Evolutionary conservation across 2,113 vertebrate genomes (phyloP).

Genomic region (Chlamydotis undulata): DNA sequence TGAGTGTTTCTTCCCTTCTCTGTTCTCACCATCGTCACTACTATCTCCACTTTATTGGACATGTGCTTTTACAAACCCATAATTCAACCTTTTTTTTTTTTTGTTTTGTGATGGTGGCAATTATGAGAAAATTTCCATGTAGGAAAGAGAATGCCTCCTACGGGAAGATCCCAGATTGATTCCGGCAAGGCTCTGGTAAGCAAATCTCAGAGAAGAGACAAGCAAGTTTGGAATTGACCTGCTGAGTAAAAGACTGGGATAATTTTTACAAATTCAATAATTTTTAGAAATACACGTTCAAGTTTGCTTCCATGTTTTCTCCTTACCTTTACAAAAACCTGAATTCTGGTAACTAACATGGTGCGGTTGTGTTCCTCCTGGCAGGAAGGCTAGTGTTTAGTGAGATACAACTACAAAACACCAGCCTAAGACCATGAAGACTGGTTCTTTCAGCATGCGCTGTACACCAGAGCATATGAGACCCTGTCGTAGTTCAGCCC

Average conservation of each 20-base stretch:
- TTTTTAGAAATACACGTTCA: not conserved
- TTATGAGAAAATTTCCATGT: not conserved
- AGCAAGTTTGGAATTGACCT: not conserved
- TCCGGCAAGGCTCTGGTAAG: not conserved
- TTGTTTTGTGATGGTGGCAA: not conserved
- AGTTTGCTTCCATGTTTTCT: not conserved
- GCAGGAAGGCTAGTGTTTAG: not conserved
- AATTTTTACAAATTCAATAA: not conserved
- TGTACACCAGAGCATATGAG: not conserved
- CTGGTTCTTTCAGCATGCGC: not conserved
- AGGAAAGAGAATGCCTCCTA: not conserved
- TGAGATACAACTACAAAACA: not conserved
- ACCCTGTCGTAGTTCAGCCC: too few species aligned
- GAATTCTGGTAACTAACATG: not conserved
- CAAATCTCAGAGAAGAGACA: not conserved
- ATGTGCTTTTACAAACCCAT: not conserved
- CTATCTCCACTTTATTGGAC: not conserved
- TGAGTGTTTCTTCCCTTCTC: not conserved
- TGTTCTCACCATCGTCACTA: not conserved
- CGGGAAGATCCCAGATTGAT: not conserved
- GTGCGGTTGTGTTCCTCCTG: not conserved
- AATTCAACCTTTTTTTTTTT: not conserved
- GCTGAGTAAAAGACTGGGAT: not conserved
- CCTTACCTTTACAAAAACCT: not conserved
- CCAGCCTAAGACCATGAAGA: not conserved